phyloP scores from a whole-genome alignment of 2,113 vertebrate genomes.

The Bambusicola thoracicus region DNA sequence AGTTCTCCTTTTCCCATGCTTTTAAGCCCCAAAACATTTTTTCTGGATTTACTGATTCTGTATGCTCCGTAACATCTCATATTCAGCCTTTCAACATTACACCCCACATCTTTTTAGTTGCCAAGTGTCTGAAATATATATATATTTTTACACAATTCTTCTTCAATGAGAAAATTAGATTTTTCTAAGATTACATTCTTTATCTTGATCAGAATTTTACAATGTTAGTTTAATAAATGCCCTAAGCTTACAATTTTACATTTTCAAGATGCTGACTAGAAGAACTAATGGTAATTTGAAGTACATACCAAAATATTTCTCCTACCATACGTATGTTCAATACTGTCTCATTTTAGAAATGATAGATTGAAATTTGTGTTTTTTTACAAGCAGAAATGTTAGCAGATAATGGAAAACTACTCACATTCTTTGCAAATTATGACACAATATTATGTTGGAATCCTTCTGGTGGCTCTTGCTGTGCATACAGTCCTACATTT shows the following conservation, averaged over 20 bases:
- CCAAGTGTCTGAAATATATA: not conserved
- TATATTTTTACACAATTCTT: not conserved
- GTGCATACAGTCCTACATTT: not conserved
- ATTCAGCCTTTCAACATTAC: not conserved
- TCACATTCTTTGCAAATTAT: not conserved
- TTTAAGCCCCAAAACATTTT: not conserved
- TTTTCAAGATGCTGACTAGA: not conserved
- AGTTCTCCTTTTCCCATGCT: not conserved
- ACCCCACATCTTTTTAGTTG: not conserved
- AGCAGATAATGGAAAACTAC: not conserved
- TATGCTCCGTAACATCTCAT: not conserved
- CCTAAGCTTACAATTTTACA: not conserved
- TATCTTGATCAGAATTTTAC: not conserved
- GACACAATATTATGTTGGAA: accelerated
- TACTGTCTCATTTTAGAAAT: not conserved
- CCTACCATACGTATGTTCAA: not conserved
- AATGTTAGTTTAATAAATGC: not conserved
- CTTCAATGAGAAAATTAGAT: not conserved
- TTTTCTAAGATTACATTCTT: not conserved
- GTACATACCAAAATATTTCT: not conserved
- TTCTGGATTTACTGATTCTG: not conserved
- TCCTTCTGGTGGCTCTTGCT: not conserved
- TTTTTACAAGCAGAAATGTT: not conserved
- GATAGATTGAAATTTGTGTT: not conserved
- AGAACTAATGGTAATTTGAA: not conserved